Evolutionary conservation across 1,140 invertebrate species (phyloP).

Genomic region (Penaeus indicus): DNA sequence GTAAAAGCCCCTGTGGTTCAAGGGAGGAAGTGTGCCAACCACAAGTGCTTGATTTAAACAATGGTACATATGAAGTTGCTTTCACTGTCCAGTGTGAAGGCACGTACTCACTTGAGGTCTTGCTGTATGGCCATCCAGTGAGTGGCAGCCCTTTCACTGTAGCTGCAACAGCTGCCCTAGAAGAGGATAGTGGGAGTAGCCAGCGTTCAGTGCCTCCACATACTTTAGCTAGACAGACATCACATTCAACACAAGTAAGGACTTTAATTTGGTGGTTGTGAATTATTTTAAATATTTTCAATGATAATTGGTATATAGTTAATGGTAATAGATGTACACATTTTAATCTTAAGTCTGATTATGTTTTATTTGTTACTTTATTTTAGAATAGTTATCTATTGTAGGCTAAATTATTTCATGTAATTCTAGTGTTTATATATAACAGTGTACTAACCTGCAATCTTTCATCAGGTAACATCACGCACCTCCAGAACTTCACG

Average conservation of each 20-base stretch:
- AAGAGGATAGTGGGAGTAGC: slow-evolving; percentile 67
- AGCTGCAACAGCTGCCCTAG: slow-evolving; percentile 39
- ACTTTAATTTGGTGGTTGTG: neutral
- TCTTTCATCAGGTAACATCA: slow-evolving; percentile 61
- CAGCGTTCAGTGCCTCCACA: slow-evolving; percentile 66
- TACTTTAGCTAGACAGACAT: slow-evolving; percentile 64
- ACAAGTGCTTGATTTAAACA: slow-evolving; percentile 71
- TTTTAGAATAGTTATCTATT: no score
- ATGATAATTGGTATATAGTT: slow-evolving; percentile 68
- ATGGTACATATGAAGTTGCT: slow-evolving; percentile 73
- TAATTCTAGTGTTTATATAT: no score
- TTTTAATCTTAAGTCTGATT: no score
- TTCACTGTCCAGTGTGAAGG: slow-evolving; percentile 71
- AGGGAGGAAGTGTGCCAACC: slow-evolving; percentile 36
- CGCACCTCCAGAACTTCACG: slow-evolving; percentile 45
- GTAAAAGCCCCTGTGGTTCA: slow-evolving; percentile 46
- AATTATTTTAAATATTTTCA: neutral
- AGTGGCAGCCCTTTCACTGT: slow-evolving; percentile 72
- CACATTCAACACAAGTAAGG: slow-evolving; percentile 57
- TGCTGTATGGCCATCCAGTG: slow-evolving; percentile 72
- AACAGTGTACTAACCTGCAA: slow-evolving; percentile 35
- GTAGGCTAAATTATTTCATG: no score
- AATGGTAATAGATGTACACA: slow-evolving; percentile 65
- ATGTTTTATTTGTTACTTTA: no score
- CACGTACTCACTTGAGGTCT: slow-evolving; percentile 70